phyloP scores from a whole-genome alignment of 2,888 invertebrate species.

The Lypha dubia region DNA sequence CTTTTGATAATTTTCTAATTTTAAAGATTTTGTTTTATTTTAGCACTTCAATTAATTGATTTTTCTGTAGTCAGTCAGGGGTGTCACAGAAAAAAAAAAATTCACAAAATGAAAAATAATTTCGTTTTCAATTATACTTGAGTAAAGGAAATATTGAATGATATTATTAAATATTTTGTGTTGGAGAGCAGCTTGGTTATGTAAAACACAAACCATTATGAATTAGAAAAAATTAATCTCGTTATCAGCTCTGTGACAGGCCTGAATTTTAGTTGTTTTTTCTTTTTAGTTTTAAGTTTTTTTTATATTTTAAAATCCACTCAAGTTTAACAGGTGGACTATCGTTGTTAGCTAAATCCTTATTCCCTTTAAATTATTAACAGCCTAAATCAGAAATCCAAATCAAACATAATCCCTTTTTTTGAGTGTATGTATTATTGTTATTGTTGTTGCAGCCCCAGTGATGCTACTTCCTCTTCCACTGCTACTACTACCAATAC shows the following conservation, averaged over 20 bases:
- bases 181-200: no score
- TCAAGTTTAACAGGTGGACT: conserved; percentile 6
- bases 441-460: conserved; percentile 82
- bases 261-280: neutral
- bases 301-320: neutral
- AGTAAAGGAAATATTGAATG: no score
- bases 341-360: conserved; percentile 27
- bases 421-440: conserved; percentile 73
- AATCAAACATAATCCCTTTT: conserved; percentile 36
- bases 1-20: conserved; percentile 55
- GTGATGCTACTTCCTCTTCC: conserved; percentile 80
- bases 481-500: conserved; percentile 78
- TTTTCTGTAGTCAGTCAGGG: neutral
- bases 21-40: conserved; percentile 34
- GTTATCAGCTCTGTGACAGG: no score
- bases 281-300: conserved; percentile 36
- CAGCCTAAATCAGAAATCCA: conserved; percentile 49
- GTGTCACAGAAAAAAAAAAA: no score
- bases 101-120: neutral
- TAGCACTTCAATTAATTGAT: conserved; percentile 27
- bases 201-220: no score
- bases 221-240: no score
- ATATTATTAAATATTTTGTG: no score
- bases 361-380: conserved; percentile 3
- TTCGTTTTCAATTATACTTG: no score